phyloP scores from a whole-genome alignment of 2,888 invertebrate genomes.

The Anaspis maculata region DNA sequence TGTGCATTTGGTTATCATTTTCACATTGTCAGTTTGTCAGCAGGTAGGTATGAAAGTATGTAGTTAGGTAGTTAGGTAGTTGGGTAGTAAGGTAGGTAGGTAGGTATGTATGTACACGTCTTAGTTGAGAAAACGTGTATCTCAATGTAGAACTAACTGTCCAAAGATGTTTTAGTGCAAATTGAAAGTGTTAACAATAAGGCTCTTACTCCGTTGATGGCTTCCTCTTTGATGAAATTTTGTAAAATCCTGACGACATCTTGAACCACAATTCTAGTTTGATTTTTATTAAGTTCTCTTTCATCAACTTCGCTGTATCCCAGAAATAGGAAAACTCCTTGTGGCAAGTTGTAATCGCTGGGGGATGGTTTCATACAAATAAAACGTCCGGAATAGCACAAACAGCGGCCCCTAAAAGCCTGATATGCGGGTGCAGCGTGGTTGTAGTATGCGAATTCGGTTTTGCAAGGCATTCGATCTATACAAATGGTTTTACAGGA shows the following conservation, averaged over 20 bases:
- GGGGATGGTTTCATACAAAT: constrained; percentile 83
- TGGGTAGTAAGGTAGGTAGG: too few relatives aligned
- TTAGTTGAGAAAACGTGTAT: too few relatives aligned
- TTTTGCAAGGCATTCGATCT: constrained; percentile 77
- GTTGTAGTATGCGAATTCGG: constrained; percentile 81
- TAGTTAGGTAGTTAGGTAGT: too few relatives aligned
- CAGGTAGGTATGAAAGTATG: too few relatives aligned
- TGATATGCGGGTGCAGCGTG: constrained; percentile 87
- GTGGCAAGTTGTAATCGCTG: constrained; percentile 67
- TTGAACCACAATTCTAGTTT: constrained; percentile 75
- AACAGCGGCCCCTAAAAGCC: constrained; percentile 79
- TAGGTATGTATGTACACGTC: too few relatives aligned
- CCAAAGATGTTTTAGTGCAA: too few relatives aligned
- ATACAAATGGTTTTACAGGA: constrained; percentile 86
- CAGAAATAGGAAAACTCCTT: constrained; percentile 80
- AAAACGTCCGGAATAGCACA: constrained; percentile 85
- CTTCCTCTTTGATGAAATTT: constrained; percentile 64
- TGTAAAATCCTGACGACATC: constrained; percentile 78
- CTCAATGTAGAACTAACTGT: too few relatives aligned
- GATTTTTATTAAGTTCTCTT: constrained; percentile 63
- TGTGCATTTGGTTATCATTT: background rate
- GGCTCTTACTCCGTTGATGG: constrained; percentile 59
- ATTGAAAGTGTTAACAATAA: too few relatives aligned
- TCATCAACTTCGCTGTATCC: constrained; percentile 89
- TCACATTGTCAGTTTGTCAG: too few relatives aligned